A percentile compares a stretch with the other conserved stretches of the same genome.
These are phyloP conservation scores for Tychaedon coryphoeus DNA, from an alignment of 2,113 vertebrate genomes.

Conservation along the genomic window DNA sequence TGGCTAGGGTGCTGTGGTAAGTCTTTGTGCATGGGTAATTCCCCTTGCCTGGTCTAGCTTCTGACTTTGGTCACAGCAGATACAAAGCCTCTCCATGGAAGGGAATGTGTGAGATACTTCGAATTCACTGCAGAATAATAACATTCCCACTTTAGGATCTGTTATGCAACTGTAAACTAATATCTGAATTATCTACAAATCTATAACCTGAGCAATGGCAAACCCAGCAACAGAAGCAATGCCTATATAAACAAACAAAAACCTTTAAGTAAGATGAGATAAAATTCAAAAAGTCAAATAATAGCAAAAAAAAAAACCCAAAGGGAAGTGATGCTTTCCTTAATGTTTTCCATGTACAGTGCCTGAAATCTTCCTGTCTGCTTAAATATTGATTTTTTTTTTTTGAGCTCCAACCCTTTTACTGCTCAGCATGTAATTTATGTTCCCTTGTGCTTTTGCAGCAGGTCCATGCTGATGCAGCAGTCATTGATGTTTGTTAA, in stretches of 20 bases:
- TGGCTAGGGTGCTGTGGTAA: background rate
- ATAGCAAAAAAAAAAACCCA: background rate
- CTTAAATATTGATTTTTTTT: slow-evolving; percentile 58
- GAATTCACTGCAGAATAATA: background rate
- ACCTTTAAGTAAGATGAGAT: background rate
- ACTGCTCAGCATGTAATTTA: slow-evolving; percentile 2
- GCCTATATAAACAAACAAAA: background rate
- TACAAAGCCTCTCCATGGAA: background rate
- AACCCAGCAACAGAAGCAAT: background rate
- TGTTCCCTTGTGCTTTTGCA: background rate
- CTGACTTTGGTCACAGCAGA: background rate
- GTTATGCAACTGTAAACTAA: background rate
- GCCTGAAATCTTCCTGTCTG: background rate
- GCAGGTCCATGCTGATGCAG: background rate
- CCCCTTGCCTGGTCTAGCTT: background rate
- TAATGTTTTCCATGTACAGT: background rate
- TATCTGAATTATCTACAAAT: background rate
- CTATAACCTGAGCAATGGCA: background rate
- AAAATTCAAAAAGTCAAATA: background rate
- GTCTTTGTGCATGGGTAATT: background rate
- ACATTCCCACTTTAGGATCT: background rate
- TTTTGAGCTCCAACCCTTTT: background rate
- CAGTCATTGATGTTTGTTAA: background rate
- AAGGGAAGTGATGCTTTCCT: background rate
- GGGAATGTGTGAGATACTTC: background rate